Evolutionary conservation across 2,888 invertebrate genomes (phyloP).

Genomic region (Drosophila quinaria): DNA sequence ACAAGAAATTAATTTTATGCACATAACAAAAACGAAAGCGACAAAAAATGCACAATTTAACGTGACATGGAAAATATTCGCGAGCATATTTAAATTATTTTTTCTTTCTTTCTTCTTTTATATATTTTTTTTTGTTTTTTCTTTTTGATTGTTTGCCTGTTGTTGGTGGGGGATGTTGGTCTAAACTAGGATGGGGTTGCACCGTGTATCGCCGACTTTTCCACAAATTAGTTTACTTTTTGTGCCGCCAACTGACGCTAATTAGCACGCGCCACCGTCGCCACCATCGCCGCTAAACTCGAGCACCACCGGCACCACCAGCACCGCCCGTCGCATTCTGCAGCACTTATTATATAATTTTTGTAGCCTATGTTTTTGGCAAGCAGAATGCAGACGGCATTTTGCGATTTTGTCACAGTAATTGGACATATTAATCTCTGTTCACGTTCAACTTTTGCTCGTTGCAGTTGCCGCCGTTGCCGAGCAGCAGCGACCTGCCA

Average conservation of each 20-base stretch:
- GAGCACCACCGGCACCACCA: conserved; percentile 20
- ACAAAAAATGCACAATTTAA: conserved; percentile 68
- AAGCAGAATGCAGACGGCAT: conserved; percentile 77
- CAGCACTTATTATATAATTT: conserved; percentile 77
- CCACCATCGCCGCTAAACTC: conserved; percentile 37
- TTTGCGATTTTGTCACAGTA: conserved; percentile 85
- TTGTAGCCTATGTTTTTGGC: conserved; percentile 62
- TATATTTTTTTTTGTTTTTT: conserved; percentile 1
- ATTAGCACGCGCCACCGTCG: conserved; percentile 77
- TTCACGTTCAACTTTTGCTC: conserved; percentile 70
- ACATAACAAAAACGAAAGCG: conserved; percentile 61
- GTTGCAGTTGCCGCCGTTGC: conserved; percentile 42
- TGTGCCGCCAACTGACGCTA: conserved; percentile 75
- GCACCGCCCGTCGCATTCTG: conserved; percentile 46
- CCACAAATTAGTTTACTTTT: conserved; percentile 81
- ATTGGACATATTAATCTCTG: conserved; percentile 86
- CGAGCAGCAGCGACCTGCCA: conserved; percentile 50
- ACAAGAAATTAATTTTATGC: conserved; percentile 80
- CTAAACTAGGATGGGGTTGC: conserved; percentile 49
- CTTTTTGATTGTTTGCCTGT: conserved; percentile 12
- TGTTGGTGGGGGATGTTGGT: conserved; percentile 57
- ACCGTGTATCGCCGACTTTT: conserved; percentile 58
- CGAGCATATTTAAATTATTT: conserved; percentile 56
- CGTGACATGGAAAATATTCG: conserved; percentile 80
- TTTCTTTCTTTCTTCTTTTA: conserved; percentile 16